phyloP scores from a whole-genome alignment of 2,113 vertebrate species.

The Rostratula benghalensis region DNA sequence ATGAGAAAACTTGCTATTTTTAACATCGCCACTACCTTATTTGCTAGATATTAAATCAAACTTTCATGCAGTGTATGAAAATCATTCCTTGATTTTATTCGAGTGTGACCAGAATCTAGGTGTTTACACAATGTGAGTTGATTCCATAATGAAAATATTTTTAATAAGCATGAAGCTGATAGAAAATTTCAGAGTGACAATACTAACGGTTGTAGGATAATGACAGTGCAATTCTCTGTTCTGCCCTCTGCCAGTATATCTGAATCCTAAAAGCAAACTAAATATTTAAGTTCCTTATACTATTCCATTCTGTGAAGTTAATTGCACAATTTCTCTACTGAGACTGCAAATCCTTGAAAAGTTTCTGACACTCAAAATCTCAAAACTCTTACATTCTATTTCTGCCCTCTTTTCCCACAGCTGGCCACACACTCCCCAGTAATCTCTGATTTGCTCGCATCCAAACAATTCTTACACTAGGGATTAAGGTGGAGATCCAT shows the following conservation, averaged over 20 bases:
- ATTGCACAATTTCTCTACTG: not conserved
- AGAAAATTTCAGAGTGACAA: not conserved
- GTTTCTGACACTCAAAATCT: not conserved
- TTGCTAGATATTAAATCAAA: not conserved
- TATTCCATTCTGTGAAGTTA: not conserved
- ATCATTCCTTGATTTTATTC: not conserved
- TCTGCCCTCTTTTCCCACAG: not conserved
- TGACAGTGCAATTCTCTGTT: not conserved
- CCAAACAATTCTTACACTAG: not conserved
- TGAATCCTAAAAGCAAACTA: not conserved
- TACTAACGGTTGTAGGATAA: not conserved
- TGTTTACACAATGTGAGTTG: rapidly evolving
- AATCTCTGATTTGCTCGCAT: not conserved
- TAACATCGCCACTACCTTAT: not conserved
- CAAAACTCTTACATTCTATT: not conserved
- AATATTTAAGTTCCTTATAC: rapidly evolving
- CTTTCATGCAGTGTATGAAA: rapidly evolving
- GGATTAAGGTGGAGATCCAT: not conserved
- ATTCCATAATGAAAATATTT: not conserved
- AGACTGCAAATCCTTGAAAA: not conserved
- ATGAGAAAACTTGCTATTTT: not conserved
- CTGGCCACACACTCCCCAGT: no score
- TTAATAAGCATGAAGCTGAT: not conserved
- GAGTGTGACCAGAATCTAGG: no score
- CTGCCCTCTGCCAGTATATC: not conserved